phyloP scores from a whole-genome alignment of 1,140 invertebrate species.

The Drosophila bocki region DNA sequence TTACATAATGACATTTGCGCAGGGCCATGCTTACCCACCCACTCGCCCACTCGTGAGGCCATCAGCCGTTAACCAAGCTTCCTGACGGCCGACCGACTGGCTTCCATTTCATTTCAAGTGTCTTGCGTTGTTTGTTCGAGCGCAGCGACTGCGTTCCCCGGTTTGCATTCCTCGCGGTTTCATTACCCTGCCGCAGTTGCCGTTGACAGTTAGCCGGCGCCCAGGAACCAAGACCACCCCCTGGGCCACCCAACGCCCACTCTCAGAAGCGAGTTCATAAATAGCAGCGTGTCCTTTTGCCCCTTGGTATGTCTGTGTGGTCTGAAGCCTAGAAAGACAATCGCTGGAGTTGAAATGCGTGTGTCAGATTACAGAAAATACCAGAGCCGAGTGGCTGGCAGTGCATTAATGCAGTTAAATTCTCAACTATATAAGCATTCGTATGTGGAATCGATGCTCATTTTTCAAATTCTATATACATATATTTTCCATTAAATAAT shows the following conservation, averaged over 20 bases:
- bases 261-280: slow-evolving; percentile 32
- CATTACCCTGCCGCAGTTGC: slow-evolving; percentile 47
- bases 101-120: slow-evolving; percentile 45
- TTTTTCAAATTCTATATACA: neutral
- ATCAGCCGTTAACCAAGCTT: slow-evolving; percentile 44
- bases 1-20: slow-evolving; percentile 75
- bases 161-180: slow-evolving; percentile 53
- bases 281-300: slow-evolving; percentile 22
- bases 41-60: neutral
- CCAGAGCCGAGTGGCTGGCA: slow-evolving; percentile 26
- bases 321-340: slow-evolving; percentile 26
- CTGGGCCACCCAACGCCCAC: neutral
- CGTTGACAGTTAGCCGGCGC: slow-evolving; percentile 38
- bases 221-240: neutral
- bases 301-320: slow-evolving; percentile 13
- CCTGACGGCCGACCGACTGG: slow-evolving; percentile 28
- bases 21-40: slow-evolving; percentile 28
- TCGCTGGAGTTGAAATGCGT: slow-evolving; percentile 47
- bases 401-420: slow-evolving; percentile 40
- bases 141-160: slow-evolving; percentile 18
- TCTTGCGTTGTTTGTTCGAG: slow-evolving; percentile 49
- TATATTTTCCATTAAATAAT: neutral
- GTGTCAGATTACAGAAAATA: slow-evolving; percentile 44
- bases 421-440: slow-evolving; percentile 5
- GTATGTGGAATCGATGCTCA: neutral